Percentiles rank a stretch among this genome's conserved stretches.
These are phyloP conservation scores for Leptinotarsa juncta DNA, from an alignment of 2,888 invertebrate species.

Conservation along the genomic window DNA sequence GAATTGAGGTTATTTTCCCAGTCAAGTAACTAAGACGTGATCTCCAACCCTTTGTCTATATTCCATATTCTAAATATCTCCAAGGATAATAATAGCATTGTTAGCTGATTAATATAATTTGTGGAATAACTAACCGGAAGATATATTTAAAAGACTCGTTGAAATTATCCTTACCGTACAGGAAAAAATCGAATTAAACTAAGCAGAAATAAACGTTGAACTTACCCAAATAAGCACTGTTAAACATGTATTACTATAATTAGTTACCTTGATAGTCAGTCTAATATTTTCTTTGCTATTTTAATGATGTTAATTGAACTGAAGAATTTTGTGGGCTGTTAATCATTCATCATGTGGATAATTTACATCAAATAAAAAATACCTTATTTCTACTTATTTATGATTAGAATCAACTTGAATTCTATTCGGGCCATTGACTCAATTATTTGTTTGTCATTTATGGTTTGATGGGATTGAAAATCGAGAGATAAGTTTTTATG, in stretches of 20 bases:
- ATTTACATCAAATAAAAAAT: not conserved
- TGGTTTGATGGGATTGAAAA: too few relatives aligned
- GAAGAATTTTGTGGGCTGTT: constrained; percentile 10
- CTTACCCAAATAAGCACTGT: constrained; percentile 1
- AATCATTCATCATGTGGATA: not conserved
- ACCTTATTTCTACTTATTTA: not conserved
- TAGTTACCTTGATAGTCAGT: not conserved
- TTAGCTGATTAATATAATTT: not conserved
- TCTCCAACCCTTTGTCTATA: not conserved
- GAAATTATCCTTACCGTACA: not conserved
- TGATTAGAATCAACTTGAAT: not conserved
- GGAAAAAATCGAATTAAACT: not conserved
- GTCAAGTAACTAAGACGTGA: not conserved
- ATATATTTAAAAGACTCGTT: not conserved
- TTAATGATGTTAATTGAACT: not conserved
- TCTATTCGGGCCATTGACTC: not conserved
- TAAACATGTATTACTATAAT: constrained; percentile 2
- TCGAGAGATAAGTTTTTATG: too few relatives aligned
- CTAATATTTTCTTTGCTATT: not conserved
- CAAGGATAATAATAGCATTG: not conserved
- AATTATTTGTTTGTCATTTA: not conserved
- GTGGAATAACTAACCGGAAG: constrained; percentile 2
- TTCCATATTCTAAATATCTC: not conserved
- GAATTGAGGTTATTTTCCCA: too few relatives aligned
- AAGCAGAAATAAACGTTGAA: not conserved